A percentile compares a stretch with the other conserved stretches of the same genome.
phyloP scores from a whole-genome alignment of 2,797 vertebrate genomes.

The Serranus cabrilla region DNA sequence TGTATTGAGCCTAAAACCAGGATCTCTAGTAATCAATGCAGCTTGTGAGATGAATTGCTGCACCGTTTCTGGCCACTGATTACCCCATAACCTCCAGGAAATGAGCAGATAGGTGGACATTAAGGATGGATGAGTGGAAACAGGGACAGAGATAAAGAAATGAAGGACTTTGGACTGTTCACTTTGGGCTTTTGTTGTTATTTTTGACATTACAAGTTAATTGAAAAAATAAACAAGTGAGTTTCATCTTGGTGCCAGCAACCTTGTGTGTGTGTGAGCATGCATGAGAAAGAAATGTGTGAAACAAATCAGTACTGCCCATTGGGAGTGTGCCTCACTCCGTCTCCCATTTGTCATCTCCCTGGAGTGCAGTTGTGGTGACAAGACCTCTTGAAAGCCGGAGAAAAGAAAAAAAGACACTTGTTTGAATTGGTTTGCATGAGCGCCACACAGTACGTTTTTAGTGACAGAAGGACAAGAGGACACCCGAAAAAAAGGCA shows the following conservation, averaged over 20 bases:
- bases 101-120: neutral
- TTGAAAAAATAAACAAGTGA: neutral
- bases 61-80: neutral
- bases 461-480: constrained; percentile 3
- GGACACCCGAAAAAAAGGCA: neutral
- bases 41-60: neutral
- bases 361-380: constrained; percentile 31
- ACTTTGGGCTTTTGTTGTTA: neutral
- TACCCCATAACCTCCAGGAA: neutral
- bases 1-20: neutral
- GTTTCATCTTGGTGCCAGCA: neutral
- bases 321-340: constrained; percentile 23
- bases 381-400: constrained; percentile 35
- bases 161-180: neutral
- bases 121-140: neutral
- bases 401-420: constrained; percentile 21
- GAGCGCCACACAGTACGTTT: constrained; percentile 21
- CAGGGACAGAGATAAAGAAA: neutral
- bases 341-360: constrained; percentile 37
- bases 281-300: neutral
- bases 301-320: constrained; percentile 1
- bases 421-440: constrained; percentile 53
- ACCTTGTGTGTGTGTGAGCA: neutral
- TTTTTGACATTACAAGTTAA: neutral
- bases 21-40: neutral